Evolutionary conservation across 2,888 invertebrate species (phyloP).

Genomic region (Hemaris fuciformis): DNA sequence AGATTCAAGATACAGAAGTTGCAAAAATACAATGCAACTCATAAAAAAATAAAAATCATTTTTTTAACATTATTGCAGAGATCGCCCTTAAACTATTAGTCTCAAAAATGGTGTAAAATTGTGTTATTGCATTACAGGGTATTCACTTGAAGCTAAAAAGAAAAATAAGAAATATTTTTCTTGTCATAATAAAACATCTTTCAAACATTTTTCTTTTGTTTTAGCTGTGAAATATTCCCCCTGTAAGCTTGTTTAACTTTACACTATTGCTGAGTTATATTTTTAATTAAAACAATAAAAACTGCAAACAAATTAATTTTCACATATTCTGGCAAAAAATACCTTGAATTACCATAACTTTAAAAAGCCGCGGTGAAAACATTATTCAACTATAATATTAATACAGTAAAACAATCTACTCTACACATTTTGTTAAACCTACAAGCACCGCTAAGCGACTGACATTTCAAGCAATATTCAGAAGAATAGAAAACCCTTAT

Average conservation of each 20-base stretch:
- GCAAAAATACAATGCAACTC: background rate
- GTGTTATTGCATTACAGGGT: too few species aligned
- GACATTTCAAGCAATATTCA: background rate
- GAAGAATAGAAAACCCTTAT: background rate
- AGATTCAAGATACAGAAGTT: background rate
- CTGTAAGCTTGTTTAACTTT: background rate
- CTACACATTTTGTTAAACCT: background rate
- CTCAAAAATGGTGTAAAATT: background rate
- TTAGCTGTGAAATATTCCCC: background rate
- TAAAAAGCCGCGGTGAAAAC: background rate
- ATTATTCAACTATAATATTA: background rate
- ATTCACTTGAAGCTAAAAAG: too few species aligned
- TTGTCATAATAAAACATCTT: background rate
- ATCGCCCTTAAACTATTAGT: background rate
- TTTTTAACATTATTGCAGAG: background rate
- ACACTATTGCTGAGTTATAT: background rate
- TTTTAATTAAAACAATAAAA: background rate
- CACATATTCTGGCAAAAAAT: background rate
- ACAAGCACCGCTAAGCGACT: background rate
- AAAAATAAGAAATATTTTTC: too few species aligned
- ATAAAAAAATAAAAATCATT: background rate
- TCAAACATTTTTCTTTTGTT: background rate
- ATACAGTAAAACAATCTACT: background rate
- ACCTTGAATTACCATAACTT: background rate
- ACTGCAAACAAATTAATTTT: background rate